Evolutionary conservation across 2,888 invertebrate species (phyloP).

Genomic region (Sesia apiformis): DNA sequence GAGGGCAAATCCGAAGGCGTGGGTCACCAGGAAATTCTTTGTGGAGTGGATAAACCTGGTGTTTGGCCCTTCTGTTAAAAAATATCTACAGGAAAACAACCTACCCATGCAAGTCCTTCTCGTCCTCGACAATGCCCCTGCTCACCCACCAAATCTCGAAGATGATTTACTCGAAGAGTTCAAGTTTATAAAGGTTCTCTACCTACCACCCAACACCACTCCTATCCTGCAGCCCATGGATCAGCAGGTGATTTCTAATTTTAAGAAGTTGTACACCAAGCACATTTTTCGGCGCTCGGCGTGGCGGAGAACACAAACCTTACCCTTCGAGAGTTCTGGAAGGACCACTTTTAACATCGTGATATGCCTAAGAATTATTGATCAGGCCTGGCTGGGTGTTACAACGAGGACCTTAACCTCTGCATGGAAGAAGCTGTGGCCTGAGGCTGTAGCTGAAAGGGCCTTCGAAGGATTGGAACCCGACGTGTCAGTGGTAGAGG

Average conservation of each 20-base stretch:
- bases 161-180: slow-evolving; percentile 12
- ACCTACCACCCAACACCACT: slow-evolving; percentile 19
- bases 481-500: slow-evolving; percentile 7
- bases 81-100: no score
- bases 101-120: slow-evolving; percentile 20
- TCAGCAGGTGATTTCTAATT: slow-evolving; percentile 22
- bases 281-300: slow-evolving; percentile 16
- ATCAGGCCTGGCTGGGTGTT: no score
- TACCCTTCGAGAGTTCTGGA: slow-evolving; percentile 26
- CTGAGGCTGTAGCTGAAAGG: no score
- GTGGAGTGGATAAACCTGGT: slow-evolving; percentile 9
- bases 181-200: slow-evolving; percentile 12
- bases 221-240: slow-evolving; percentile 24
- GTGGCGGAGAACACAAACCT: slow-evolving; percentile 20
- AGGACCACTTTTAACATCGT: no score
- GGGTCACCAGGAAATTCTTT: slow-evolving; percentile 1
- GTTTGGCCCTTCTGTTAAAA: slow-evolving; percentile 21
- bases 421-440: no score
- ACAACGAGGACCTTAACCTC: no score
- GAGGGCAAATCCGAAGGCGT: slow-evolving; percentile 4
- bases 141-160: slow-evolving; percentile 14
- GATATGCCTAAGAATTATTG: no score
- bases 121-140: slow-evolving; percentile 22
- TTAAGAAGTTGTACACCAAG: slow-evolving; percentile 30
- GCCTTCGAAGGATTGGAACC: slow-evolving; percentile 16